These are phyloP conservation scores for Grammomys dolichurus DNA, from an alignment of 2,113 vertebrate species.

Conservation along the genomic window DNA sequence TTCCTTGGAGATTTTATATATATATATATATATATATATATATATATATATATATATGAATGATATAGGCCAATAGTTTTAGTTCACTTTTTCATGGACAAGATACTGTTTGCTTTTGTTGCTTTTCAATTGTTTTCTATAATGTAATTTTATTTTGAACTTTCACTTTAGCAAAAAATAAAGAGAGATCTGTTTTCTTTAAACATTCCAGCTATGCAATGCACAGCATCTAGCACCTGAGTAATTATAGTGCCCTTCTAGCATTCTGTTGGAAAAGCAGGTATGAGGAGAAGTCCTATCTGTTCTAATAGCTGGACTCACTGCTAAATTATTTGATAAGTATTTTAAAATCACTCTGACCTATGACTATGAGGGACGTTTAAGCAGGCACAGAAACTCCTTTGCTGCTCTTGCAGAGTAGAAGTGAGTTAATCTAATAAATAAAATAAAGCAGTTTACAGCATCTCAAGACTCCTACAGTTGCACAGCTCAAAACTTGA, in stretches of 20 bases:
- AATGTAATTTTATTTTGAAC: neutral
- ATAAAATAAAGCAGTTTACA: neutral
- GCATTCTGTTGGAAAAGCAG: neutral
- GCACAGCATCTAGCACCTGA: neutral
- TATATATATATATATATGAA: no score
- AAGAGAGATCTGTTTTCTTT: neutral
- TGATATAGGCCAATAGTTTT: neutral
- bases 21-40: no score
- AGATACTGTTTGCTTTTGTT: neutral
- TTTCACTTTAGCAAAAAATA: conserved; percentile 13
- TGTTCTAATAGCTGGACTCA: neutral
- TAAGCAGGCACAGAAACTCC: neutral
- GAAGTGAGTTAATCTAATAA: neutral
- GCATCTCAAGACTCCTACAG: neutral
- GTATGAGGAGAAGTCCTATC: neutral
- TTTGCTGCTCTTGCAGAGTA: neutral
- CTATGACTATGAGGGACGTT: neutral
- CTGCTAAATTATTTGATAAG: neutral
- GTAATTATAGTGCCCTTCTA: neutral
- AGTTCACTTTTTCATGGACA: neutral
- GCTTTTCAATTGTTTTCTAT: neutral
- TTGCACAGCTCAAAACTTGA: neutral
- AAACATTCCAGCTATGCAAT: neutral
- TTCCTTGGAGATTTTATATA: neutral
- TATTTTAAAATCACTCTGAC: neutral